Evolutionary conservation across 2,113 vertebrate genomes (phyloP).

Genomic region (Apteryx mantelli): DNA sequence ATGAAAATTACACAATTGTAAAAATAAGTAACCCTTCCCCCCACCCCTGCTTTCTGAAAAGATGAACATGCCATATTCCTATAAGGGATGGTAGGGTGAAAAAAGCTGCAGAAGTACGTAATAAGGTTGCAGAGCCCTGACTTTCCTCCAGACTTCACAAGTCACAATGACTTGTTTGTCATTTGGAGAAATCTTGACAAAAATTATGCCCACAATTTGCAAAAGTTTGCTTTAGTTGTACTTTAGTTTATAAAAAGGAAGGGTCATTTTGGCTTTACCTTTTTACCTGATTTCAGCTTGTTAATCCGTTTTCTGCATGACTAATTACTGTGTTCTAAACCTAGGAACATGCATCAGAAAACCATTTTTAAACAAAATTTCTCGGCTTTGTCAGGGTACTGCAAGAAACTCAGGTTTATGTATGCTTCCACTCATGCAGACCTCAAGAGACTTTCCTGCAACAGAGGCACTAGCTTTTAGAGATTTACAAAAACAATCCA

Average conservation of each 20-base stretch:
- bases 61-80: background rate
- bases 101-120: background rate
- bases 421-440: background rate
- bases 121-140: background rate
- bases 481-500: background rate
- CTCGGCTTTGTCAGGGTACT: background rate
- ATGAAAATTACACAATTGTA: background rate
- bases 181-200: background rate
- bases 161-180: background rate
- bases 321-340: background rate
- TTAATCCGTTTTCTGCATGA: background rate
- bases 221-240: background rate
- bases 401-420: background rate
- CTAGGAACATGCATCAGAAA: background rate
- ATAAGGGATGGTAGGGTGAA: background rate
- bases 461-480: background rate
- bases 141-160: background rate
- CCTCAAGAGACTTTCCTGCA: background rate
- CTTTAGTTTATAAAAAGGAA: background rate
- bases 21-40: background rate
- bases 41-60: background rate
- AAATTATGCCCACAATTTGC: background rate
- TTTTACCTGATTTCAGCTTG: background rate
- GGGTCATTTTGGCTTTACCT: background rate
- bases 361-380: background rate